These are phyloP conservation scores for Lingula anatina DNA, from an alignment of 2,888 invertebrate species.

Conservation along the genomic window DNA sequence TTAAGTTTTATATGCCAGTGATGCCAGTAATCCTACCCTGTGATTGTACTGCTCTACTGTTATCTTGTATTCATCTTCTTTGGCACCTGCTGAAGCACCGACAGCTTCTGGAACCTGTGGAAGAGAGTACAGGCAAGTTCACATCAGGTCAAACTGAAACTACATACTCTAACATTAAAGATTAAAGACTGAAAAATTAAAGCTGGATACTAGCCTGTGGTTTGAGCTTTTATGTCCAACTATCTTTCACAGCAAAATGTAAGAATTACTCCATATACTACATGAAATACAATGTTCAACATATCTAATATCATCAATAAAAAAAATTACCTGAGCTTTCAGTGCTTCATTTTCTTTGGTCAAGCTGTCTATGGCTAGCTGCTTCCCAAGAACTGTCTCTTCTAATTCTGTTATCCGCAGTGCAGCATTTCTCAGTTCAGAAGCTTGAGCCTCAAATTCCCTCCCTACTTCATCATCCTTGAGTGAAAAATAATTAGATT, in stretches of 20 bases:
- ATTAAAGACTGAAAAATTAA: neutral
- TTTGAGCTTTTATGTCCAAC: no score
- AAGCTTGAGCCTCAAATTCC: neutral
- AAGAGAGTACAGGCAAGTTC: neutral
- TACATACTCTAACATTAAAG: neutral
- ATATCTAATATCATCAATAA: no score
- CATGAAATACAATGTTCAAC: no score
- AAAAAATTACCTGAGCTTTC: constrained; percentile 8
- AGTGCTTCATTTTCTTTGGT: constrained; percentile 27
- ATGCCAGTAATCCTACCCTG: no score
- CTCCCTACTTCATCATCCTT: neutral
- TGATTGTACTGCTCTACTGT: no score
- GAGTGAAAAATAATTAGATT: neutral
- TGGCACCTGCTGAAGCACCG: no score
- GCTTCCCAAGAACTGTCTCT: constrained; percentile 31
- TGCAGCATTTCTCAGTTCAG: constrained; percentile 17
- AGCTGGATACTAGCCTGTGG: no score
- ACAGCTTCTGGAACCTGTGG: neutral
- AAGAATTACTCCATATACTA: no score
- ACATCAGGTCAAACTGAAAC: neutral
- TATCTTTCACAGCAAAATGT: no score
- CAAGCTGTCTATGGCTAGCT: constrained; percentile 28
- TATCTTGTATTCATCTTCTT: no score
- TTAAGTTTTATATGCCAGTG: no score
- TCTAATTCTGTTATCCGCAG: constrained; percentile 30